Percentiles rank a stretch among this genome's conserved stretches.
These are phyloP conservation scores for Scotopteryx bipunctaria DNA, from an alignment of 2,888 invertebrate species.

Conservation along the genomic window DNA sequence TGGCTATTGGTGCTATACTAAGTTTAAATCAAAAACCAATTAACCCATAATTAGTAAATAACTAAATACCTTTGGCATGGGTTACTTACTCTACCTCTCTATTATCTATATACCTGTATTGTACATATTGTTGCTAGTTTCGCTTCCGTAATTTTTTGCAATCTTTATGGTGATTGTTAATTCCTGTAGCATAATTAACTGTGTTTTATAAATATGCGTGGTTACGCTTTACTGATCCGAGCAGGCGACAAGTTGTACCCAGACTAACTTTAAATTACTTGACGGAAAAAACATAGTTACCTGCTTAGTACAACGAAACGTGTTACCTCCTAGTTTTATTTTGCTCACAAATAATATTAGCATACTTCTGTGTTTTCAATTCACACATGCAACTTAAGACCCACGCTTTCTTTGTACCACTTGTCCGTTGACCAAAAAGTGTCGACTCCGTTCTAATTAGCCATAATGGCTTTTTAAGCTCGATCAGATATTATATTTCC, in stretches of 20 bases:
- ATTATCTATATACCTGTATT: background rate
- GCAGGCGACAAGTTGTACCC: too few species aligned
- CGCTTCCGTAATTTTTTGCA: background rate
- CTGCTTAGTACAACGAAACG: background rate
- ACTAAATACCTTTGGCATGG: background rate
- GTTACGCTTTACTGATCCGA: conserved; percentile 11
- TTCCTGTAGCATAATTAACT: conserved; percentile 8
- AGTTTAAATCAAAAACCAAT: too few species aligned
- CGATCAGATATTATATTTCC: conserved; percentile 20
- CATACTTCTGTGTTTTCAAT: background rate
- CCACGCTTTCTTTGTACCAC: conserved; percentile 53
- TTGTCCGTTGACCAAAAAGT: conserved; percentile 49
- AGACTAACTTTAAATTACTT: too few species aligned
- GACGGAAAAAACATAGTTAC: too few species aligned
- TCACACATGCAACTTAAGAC: conserved; percentile 39
- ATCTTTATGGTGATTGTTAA: background rate
- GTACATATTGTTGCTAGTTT: too few species aligned
- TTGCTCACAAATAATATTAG: background rate
- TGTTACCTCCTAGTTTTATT: background rate
- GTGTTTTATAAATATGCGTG: conserved; percentile 7
- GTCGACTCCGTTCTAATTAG: conserved; percentile 50
- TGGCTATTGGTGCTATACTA: too few species aligned
- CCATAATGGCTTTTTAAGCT: conserved; percentile 38
- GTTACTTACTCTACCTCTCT: background rate
- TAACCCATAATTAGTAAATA: too few species aligned